Base-by-base conservation (phyloP, 2,797 vertebrate species). In the Pantherophis alleghaniensis region DNA sequence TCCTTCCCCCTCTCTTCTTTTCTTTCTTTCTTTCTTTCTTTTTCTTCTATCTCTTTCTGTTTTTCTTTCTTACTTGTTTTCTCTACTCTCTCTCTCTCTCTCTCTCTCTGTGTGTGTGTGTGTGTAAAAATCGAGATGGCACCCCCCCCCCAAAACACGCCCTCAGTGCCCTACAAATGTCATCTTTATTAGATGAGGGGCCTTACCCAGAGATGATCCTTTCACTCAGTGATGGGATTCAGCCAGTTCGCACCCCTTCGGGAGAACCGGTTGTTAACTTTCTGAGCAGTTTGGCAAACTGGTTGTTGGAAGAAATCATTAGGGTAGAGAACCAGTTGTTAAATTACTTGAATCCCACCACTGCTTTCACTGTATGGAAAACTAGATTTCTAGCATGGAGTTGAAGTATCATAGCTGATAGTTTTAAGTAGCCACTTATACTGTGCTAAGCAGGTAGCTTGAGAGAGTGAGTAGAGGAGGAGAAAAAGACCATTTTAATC, bases 151-250 rank as follows among this genome's bases (percentile, higher is more conserved):
- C n/a, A n/a, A 22, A 79, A 10, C 22, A 42, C 0, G 3, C 18
- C 7, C 69, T 22, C 74, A 47, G 3, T 47, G 37, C 37, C 20
- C 32, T 11, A 79, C 4, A 24, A 22, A 22, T 0, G 0, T 10
- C 18, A 10, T 10, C 69, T 20, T 79, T 1, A 42, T 79, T 22
- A 79, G 74, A 42, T 42, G 7, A 79, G 18, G 69, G 37, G 22
- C 9, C 22, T 20, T 22, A 20, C 18, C 18, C 74, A 79, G 37
- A 83, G 37, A 22, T 9, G 4, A 11, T 11, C 9, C 32, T 74
- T 74, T 83, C 42, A 83, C 37, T 24, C 47, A 51, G 47, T 51
- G 47, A 0, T 51, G 47, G 47, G 47, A 51, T 51, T 51, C 47
- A 51, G 47, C 1, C 47, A 51, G 47, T 51, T 51, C 7, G 47